Base-by-base conservation (phyloP, 2,797 vertebrate species). In the Platalea minor region DNA sequence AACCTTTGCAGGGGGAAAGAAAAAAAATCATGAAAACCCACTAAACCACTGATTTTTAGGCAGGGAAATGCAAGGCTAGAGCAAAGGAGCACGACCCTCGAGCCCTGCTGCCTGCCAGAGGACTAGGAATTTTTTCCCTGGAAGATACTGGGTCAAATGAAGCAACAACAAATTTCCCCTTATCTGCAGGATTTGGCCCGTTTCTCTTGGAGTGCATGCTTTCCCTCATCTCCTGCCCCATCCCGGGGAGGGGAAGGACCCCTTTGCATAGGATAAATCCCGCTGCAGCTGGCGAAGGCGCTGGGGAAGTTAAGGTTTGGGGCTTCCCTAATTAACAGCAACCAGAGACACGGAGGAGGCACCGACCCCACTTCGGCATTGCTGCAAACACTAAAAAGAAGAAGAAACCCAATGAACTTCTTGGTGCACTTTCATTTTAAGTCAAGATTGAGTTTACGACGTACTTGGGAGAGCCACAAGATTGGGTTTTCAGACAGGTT, bases 301-400 rank as follows among this genome's bases (percentile, higher is more conserved):
- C 43, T 0, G 28, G 80, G 56, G 69, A 68, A 72, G 41, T 9
- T 75, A 39, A 8, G 4, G 10, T 14, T n/a, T 13, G 53, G 35
- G 5, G 18, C 17, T 91, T 87, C 65, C 87, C 33, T 48, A 48
- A 67, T 78, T 14, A 37, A 33, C 29, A 1, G 33, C 2, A 0
- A 10, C 9, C 93, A 29, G 94, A 69, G 33, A 9, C 7, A 6
- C 3, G 3, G 26, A 3, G 86, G 64, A 63, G 46, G 43, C 80
- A 6, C 46, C 5, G 3, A 28, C 37, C 73, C 45, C 0, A 0
- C 53, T 24, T 23, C 2, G 0, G 26, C 74, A 35, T 11, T 4
- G 0, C 81, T 18, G 41, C 56, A 3, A 51, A 35, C 17, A 46
- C 39, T 86, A 10, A 1, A 25, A 29, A 77, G 84, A 5, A 78